Conservation (phyloP, 1,140 invertebrate genomes). For the Drosophila sp. region DNA sequence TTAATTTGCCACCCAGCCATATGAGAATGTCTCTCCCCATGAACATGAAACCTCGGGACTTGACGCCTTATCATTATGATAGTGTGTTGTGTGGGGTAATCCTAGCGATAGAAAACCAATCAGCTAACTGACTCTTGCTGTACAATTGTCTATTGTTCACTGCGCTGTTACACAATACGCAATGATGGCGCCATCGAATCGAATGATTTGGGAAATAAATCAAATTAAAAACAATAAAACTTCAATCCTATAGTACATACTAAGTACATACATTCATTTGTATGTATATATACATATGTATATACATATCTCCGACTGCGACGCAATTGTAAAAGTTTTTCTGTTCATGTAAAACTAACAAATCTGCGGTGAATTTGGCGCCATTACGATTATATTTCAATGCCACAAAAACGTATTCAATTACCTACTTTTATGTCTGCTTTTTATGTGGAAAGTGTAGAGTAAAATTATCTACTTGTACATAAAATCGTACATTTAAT, state of each 20-base stretch:
- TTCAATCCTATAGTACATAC: background rate
- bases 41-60: constrained; percentile 35
- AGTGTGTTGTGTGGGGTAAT: constrained; percentile 20
- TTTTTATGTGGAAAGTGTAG: background rate
- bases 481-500: too few species aligned
- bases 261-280: too few species aligned
- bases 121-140: constrained; percentile 5
- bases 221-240: background rate
- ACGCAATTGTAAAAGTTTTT: constrained; percentile 62
- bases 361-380: constrained; percentile 54
- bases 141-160: background rate
- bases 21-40: background rate
- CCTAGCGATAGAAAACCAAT: constrained; percentile 41
- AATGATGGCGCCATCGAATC: background rate
- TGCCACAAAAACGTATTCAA: constrained; percentile 56
- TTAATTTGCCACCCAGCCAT: background rate
- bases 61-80: constrained; percentile 5
- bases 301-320: constrained; percentile 18
- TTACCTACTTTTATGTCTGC: constrained; percentile 51
- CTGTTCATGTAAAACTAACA: constrained; percentile 31
- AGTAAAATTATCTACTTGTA: background rate
- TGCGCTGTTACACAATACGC: background rate
- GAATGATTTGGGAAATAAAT: constrained; percentile 2
- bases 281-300: too few species aligned
- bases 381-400: constrained; percentile 32